These are phyloP conservation scores for Catagonus wagneri DNA, from an alignment of 2,113 vertebrate species.

Conservation along the genomic window DNA sequence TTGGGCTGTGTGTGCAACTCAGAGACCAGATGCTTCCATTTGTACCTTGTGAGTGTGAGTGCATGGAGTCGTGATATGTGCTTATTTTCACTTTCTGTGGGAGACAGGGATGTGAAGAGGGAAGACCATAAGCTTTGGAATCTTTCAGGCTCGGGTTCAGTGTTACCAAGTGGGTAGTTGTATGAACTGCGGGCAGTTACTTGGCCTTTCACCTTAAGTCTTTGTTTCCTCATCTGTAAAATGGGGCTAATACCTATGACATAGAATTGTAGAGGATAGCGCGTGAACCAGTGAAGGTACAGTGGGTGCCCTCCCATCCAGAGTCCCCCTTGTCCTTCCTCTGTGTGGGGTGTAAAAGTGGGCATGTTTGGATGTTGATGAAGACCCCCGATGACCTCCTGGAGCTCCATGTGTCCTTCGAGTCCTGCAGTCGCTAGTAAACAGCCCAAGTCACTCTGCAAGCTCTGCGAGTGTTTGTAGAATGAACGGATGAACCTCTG, in stretches of 20 bases:
- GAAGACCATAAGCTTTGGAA: not conserved
- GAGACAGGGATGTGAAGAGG: not conserved
- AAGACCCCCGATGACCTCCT: fast-evolving
- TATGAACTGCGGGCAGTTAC: not conserved
- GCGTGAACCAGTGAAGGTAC: not conserved
- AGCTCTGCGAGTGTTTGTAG: not conserved
- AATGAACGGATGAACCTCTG: not conserved
- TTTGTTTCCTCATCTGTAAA: not conserved
- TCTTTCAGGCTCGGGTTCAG: not conserved
- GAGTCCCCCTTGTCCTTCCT: not conserved
- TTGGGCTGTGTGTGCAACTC: not conserved
- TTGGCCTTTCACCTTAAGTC: not conserved
- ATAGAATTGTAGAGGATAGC: not conserved
- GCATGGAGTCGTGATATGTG: not conserved
- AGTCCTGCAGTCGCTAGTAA: not conserved
- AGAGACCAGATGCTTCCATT: not conserved
- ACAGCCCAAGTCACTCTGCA: not conserved
- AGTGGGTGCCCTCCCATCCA: not conserved
- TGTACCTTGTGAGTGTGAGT: not conserved
- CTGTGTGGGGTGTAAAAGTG: no score
- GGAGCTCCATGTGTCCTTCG: not conserved
- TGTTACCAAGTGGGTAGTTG: not conserved
- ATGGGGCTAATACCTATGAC: no score
- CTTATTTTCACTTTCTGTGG: not conserved
- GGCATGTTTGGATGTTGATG: not conserved